Percentiles rank a stretch among this genome's conserved stretches.
These are phyloP conservation scores for Larimichthys crocea DNA, from an alignment of 2,113 vertebrate genomes.

Conservation along the genomic window DNA sequence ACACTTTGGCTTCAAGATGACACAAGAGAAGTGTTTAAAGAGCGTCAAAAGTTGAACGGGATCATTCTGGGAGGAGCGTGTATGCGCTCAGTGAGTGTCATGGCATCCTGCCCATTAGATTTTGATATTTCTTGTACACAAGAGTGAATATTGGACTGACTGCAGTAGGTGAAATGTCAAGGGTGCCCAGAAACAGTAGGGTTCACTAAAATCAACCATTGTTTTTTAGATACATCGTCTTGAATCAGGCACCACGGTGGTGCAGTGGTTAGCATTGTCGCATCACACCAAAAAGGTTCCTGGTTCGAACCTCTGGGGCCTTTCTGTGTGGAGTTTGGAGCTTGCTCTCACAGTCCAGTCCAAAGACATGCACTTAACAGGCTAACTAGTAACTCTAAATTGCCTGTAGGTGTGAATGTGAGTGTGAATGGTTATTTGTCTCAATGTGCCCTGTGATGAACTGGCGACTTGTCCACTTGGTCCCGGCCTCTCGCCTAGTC, in stretches of 20 bases:
- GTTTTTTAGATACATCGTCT: background rate
- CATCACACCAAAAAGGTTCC: no score
- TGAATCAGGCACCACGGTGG: background rate
- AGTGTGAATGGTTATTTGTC: no score
- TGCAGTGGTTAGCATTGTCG: no score
- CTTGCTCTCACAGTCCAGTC: no score
- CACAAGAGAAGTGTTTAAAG: slow-evolving; percentile 7
- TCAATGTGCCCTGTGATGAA: no score
- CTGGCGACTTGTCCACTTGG: no score
- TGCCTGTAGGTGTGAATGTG: no score
- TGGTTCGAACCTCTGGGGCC: no score
- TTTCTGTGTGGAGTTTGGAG: no score
- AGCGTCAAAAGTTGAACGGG: background rate
- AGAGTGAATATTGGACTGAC: background rate
- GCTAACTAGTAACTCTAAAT: no score
- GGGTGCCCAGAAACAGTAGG: background rate
- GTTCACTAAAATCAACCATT: background rate
- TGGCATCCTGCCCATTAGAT: slow-evolving; percentile 16
- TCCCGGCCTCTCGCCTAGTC: no score
- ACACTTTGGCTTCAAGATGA: background rate
- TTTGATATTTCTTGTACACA: slow-evolving; percentile 7
- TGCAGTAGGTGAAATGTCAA: slow-evolving; percentile 6
- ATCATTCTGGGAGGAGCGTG: background rate
- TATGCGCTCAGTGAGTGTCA: background rate
- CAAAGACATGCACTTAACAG: no score